phyloP scores from a whole-genome alignment of 2,888 invertebrate species.

The Alcis repandata region DNA sequence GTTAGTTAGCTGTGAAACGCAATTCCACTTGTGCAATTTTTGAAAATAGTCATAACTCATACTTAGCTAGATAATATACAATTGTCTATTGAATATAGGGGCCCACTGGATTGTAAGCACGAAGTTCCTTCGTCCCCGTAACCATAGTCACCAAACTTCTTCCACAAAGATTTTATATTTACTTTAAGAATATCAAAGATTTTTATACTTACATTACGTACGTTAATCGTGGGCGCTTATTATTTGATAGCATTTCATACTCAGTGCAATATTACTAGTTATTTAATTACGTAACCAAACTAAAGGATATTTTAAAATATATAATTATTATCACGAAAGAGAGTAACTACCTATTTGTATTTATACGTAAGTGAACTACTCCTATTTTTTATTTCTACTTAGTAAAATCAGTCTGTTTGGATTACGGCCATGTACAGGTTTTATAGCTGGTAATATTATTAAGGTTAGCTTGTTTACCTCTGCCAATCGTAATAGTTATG shows the following conservation, averaged over 20 bases:
- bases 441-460: constrained; percentile 85
- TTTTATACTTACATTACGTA: constrained; percentile 77
- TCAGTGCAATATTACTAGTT: constrained; percentile 88
- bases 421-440: constrained; percentile 86
- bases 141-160: constrained; percentile 80
- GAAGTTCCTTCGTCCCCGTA: constrained; percentile 73
- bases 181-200: constrained; percentile 79
- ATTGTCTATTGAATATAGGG: constrained; percentile 84
- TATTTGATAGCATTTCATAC: constrained; percentile 87
- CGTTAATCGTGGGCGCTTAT: constrained; percentile 84
- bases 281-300: constrained; percentile 88
- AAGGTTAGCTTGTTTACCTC: constrained; percentile 85
- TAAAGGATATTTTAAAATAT: constrained; percentile 85
- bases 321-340: constrained; percentile 81
- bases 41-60: constrained; percentile 85
- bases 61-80: constrained; percentile 82
- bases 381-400: constrained; percentile 77
- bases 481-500: constrained; percentile 86
- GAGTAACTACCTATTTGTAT: constrained; percentile 85
- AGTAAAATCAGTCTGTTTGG: constrained; percentile 83
- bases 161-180: constrained; percentile 85
- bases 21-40: constrained; percentile 86
- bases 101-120: constrained; percentile 79
- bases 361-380: constrained; percentile 79
- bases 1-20: constrained; percentile 85